Conservation (phyloP, 2,113 vertebrate genomes). For the Eonycteris spelaea region DNA sequence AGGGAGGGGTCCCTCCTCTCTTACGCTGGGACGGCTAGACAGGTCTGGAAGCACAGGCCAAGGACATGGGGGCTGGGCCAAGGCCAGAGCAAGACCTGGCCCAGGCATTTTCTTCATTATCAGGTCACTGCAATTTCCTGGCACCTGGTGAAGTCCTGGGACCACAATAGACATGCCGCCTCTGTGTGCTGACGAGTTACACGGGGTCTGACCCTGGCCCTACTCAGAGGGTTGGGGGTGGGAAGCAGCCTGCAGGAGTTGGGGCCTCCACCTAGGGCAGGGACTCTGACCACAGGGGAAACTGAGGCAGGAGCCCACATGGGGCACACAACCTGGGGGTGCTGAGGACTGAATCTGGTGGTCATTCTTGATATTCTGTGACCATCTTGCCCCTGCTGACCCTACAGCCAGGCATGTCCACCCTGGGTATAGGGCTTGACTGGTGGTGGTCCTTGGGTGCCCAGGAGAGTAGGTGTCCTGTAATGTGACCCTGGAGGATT, state of each 20-base stretch:
- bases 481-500: not conserved
- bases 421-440: not conserved
- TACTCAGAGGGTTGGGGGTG: not conserved
- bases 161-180: fast-evolving
- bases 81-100: not conserved
- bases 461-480: not conserved
- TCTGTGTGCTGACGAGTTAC: not conserved
- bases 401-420: not conserved
- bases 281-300: not conserved
- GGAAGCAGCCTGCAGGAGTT: not conserved
- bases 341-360: not conserved
- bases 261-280: not conserved
- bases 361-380: not conserved
- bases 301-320: not conserved
- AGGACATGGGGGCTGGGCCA: not conserved
- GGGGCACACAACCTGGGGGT: not conserved
- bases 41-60: not conserved
- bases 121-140: not conserved
- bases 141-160: no score
- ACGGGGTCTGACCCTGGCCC: not conserved
- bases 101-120: no score
- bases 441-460: not conserved
- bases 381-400: not conserved
- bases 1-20: not conserved
- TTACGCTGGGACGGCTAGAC: not conserved